A percentile compares a stretch with the other conserved stretches of the same genome.
These are phyloP conservation scores for Standfussiana lucernea DNA, from an alignment of 2,888 invertebrate species.

Conservation along the genomic window DNA sequence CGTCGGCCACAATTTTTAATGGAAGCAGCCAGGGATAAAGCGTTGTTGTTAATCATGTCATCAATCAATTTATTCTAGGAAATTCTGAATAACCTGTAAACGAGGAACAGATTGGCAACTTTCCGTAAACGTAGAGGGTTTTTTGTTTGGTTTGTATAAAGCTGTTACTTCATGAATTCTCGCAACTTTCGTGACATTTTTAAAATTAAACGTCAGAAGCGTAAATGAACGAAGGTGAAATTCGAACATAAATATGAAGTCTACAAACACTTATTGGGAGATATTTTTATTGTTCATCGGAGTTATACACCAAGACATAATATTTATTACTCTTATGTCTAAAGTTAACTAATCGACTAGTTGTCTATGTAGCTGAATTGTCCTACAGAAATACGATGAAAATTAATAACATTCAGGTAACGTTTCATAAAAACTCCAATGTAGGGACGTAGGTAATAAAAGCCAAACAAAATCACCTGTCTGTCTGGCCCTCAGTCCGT, in stretches of 20 bases:
- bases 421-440: conserved; percentile 60
- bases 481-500: conserved; percentile 56
- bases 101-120: neutral
- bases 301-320: conserved; percentile 10
- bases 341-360: conserved; percentile 12
- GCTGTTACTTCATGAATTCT: neutral
- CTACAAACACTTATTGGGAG: neutral
- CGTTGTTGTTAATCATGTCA: neutral
- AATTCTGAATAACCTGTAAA: neutral
- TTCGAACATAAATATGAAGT: neutral
- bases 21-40: neutral
- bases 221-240: neutral
- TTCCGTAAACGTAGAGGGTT: neutral
- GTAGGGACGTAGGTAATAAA: conserved; percentile 56
- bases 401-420: conserved; percentile 52
- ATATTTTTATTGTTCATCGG: conserved; percentile 8
- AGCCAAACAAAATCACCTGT: conserved; percentile 58
- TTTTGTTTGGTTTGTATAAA: neutral
- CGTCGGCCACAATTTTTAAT: neutral
- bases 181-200: no score
- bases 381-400: conserved; percentile 36
- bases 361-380: conserved; percentile 35
- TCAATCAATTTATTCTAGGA: neutral
- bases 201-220: neutral
- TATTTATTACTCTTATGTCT: conserved; percentile 19